A percentile compares a stretch with the other conserved stretches of the same genome.
These are phyloP conservation scores for Glossosoma conforme DNA, from an alignment of 1,140 invertebrate genomes.

Conservation along the genomic window DNA sequence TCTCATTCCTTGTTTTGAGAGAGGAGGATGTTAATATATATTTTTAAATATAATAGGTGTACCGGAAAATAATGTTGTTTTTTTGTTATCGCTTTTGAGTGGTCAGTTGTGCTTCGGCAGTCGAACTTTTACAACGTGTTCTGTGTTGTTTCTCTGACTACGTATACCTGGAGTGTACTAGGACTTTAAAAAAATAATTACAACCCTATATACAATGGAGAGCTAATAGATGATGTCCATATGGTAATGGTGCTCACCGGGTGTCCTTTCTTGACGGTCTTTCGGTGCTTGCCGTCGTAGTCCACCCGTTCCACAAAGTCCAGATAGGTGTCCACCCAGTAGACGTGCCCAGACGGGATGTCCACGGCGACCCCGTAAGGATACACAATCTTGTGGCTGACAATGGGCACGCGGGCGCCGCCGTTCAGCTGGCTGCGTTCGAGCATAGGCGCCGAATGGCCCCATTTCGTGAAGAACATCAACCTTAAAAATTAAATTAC, in stretches of 20 bases:
- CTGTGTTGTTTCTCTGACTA: too few species aligned
- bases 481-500: conserved; percentile 42
- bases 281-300: conserved; percentile 63
- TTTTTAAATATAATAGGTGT: too few species aligned
- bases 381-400: conserved; percentile 65
- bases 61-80: too few species aligned
- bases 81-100: too few species aligned
- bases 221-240: background rate
- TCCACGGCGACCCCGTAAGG: conserved; percentile 68
- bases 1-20: background rate
- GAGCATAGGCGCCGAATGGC: conserved; percentile 55
- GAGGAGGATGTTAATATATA: too few species aligned
- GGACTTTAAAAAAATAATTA: too few species aligned
- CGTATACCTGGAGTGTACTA: too few species aligned
- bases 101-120: too few species aligned
- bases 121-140: too few species aligned
- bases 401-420: conserved; percentile 48
- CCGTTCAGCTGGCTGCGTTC: conserved; percentile 61
- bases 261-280: conserved; percentile 58
- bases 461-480: conserved; percentile 77
- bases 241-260: conserved; percentile 47
- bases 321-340: conserved; percentile 75
- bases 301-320: conserved; percentile 68
- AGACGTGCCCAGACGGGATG: conserved; percentile 65
- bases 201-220: too few species aligned